Evolutionary conservation across 1,140 invertebrate genomes (phyloP).

Genomic region (Hyposmocoma kahamanoa): DNA sequence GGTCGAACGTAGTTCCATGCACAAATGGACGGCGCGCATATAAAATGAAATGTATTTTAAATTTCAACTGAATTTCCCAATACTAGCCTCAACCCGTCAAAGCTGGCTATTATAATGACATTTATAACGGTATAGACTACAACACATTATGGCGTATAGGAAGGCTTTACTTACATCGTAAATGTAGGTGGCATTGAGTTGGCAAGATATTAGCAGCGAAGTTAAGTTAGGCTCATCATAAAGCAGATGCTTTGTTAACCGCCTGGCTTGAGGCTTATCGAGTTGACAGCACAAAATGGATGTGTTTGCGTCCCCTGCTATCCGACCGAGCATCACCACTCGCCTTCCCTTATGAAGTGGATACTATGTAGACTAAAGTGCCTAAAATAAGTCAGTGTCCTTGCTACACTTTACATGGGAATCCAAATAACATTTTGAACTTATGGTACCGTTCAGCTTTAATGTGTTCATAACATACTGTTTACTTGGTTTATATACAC

Average conservation of each 20-base stretch:
- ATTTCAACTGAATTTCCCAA: neutral
- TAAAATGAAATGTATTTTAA: neutral
- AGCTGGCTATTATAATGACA: neutral
- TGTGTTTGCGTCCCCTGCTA: neutral
- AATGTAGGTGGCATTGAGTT: neutral
- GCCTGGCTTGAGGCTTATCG: neutral
- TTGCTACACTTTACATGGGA: slow-evolving; percentile 14
- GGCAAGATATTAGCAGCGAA: neutral
- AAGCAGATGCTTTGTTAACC: slow-evolving; percentile 2
- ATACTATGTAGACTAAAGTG: neutral
- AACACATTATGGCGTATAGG: neutral
- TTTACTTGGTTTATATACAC: too few relatives aligned
- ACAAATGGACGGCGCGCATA: too few relatives aligned
- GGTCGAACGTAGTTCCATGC: too few relatives aligned
- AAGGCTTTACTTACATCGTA: neutral
- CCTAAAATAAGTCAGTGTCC: neutral
- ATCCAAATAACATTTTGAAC: slow-evolving; percentile 24
- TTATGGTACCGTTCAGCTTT: slow-evolving; percentile 24
- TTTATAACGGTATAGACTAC: neutral
- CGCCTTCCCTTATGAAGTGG: too few relatives aligned
- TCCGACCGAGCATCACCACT: neutral
- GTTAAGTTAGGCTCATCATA: slow-evolving; percentile 1
- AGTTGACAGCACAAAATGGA: neutral
- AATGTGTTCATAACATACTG: slow-evolving; percentile 20
- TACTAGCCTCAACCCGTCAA: neutral